Evolutionary conservation across 2,888 invertebrate genomes (phyloP), one percentile per base, ranked within the genome.

Genomic region (Shargacucullia verbasci): DNA sequence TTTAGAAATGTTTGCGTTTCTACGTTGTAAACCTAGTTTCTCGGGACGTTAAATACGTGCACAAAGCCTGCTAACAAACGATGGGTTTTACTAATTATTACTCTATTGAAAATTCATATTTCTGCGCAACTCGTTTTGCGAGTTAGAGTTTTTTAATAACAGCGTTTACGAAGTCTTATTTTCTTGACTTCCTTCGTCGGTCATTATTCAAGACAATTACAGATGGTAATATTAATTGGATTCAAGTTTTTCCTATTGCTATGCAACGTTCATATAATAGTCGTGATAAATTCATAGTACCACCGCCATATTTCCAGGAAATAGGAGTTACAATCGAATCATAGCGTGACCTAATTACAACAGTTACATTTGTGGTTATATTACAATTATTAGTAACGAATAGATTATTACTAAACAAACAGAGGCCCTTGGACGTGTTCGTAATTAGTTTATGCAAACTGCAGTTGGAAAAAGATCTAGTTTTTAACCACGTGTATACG

Each of bases 11-110:
- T 91, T 91, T 90, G 88, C 85, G 85, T 89, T 86, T 83, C 80
- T 72, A 83, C 78, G 91, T 78, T 86, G 88, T 92, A 92, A 92
- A 92, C 92, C 92, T 87, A 91, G 87, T 88, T 92, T 84, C 86
- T 80, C 59, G 66, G 79, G 76, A 77, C 77, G 71, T 80, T 72
- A 66, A 76, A 59, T 72, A 77, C 69, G 71, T 64, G 67, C 53
- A 71, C 70, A 69, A 73, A 79, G 66, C 70, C 70, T 65, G 60
- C 50, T 52, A 60, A 62, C 65, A 75, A 69, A 64, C 58, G 62
- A 71, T 66, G 65, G 57, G 60, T 69, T 71, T 59, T 48, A 64
- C 57, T 63, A 56, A 69, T 76, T 67, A 61, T 34, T 49, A 59
- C 41, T 58, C 38, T 45, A 60, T 70, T 65, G 68, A 68, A 76